Conservation (phyloP, 2,888 invertebrate genomes). For the Hirtodrosophila cameraria region DNA sequence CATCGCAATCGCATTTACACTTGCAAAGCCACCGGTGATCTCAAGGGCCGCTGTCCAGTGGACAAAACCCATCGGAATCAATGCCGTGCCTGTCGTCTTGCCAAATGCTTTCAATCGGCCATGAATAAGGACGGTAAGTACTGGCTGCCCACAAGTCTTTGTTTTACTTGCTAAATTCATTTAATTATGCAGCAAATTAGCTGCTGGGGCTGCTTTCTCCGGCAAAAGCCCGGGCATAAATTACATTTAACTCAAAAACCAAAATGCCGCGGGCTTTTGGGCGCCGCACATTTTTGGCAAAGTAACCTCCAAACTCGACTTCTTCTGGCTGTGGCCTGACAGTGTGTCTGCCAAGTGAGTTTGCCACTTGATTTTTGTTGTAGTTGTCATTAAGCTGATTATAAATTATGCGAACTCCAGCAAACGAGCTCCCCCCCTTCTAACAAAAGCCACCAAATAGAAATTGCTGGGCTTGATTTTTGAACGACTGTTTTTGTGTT, state of each 20-base stretch:
- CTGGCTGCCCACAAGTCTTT: constrained; percentile 52
- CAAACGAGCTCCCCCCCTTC: not conserved
- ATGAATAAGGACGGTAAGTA: constrained; percentile 99
- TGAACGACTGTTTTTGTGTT: constrained; percentile 16
- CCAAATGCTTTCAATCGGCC: constrained; percentile 97
- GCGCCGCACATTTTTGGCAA: constrained; percentile 30
- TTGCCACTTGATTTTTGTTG: constrained; percentile 44
- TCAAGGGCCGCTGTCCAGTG: constrained; percentile 96
- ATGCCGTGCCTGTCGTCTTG: constrained; percentile 96
- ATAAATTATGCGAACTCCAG: constrained; percentile 66
- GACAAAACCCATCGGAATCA: constrained; percentile 99
- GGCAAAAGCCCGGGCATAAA: constrained; percentile 58
- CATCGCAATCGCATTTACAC: constrained; percentile 98
- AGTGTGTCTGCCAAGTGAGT: constrained; percentile 11
- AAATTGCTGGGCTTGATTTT: constrained; percentile 50
- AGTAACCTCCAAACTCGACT: constrained; percentile 15
- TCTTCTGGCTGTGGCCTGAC: constrained; percentile 14
- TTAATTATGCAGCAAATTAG: constrained; percentile 78
- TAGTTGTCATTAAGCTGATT: constrained; percentile 79
- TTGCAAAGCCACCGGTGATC: constrained; percentile 97
- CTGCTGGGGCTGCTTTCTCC: constrained; percentile 38
- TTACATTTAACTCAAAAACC: constrained; percentile 68
- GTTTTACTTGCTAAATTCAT: constrained; percentile 69
- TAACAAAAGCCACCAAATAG: constrained; percentile 16
- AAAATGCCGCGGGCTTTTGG: constrained; percentile 67